These are phyloP conservation scores for Hesperia comma DNA, from an alignment of 2,888 invertebrate species.

Conservation along the genomic window DNA sequence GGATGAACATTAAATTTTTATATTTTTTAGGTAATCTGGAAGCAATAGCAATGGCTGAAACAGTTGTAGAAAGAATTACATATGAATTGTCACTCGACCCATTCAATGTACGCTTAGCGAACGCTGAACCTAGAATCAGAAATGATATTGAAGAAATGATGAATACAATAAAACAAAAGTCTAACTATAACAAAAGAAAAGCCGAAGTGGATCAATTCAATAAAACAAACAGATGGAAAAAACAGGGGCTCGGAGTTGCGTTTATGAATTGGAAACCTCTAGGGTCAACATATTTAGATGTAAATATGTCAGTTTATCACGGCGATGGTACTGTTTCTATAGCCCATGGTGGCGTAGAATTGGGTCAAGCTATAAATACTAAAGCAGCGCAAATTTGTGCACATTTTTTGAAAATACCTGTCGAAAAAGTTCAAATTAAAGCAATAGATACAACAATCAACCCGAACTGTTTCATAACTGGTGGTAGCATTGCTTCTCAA, in stretches of 20 bases:
- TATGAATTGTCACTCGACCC: constrained; percentile 80
- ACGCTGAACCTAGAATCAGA: constrained; percentile 62
- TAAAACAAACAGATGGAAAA: constrained; percentile 88
- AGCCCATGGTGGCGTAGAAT: constrained; percentile 87
- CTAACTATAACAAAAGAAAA: constrained; percentile 78
- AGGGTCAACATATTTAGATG: constrained; percentile 56
- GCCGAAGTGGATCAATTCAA: constrained; percentile 81
- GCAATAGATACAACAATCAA: constrained; percentile 83
- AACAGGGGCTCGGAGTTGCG: constrained; percentile 85
- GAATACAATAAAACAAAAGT: constrained; percentile 75
- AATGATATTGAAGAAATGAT: constrained; percentile 70
- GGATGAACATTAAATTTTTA: background rate
- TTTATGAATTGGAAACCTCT: constrained; percentile 84
- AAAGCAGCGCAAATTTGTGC: constrained; percentile 92
- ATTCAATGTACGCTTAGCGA: constrained; percentile 78
- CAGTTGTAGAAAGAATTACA: constrained; percentile 86
- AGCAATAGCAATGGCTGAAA: constrained; percentile 81
- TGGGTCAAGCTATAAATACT: constrained; percentile 92
- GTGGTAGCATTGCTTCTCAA: constrained; percentile 82
- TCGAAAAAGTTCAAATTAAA: constrained; percentile 86
- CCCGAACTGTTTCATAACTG: constrained; percentile 86
- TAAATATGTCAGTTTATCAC: constrained; percentile 85
- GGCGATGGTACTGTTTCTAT: constrained; percentile 88
- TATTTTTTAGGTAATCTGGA: constrained; percentile 74
- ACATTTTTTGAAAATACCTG: constrained; percentile 86